These are phyloP conservation scores for Brienomyrus longianalis DNA, from an alignment of 2,113 vertebrate species.

Conservation along the genomic window DNA sequence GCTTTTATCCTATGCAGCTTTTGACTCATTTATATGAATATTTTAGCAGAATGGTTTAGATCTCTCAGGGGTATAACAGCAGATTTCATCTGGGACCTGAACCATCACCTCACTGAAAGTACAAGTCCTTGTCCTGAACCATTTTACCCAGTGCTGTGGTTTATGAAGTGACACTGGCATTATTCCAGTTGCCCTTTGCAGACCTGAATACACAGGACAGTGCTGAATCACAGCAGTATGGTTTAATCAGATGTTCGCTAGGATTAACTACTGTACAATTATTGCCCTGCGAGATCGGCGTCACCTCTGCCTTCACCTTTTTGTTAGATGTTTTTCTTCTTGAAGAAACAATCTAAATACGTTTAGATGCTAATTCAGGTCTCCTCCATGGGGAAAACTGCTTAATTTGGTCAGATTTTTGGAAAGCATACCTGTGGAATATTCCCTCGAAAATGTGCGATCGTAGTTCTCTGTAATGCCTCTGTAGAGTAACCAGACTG, in stretches of 20 bases:
- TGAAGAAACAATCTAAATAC: neutral
- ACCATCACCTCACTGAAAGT: neutral
- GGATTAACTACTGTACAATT: neutral
- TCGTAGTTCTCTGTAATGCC: neutral
- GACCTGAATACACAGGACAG: neutral
- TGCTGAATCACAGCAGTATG: neutral
- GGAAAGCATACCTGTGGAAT: neutral
- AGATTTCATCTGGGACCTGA: neutral
- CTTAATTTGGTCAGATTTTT: neutral
- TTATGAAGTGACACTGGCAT: neutral
- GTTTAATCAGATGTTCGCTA: slow-evolving; percentile 1
- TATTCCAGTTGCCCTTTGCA: neutral
- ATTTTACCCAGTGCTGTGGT: neutral
- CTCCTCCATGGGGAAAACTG: neutral
- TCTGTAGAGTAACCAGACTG: neutral
- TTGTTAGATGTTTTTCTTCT: neutral
- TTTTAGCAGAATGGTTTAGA: neutral
- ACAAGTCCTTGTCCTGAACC: neutral
- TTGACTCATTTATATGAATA: neutral
- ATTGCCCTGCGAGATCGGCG: neutral
- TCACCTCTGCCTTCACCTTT: neutral
- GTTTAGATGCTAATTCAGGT: neutral
- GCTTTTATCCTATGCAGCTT: slow-evolving; percentile 1
- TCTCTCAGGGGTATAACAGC: neutral
- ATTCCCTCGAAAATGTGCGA: neutral